phyloP scores from a whole-genome alignment of 2,797 vertebrate genomes.

The Pampus argenteus region DNA sequence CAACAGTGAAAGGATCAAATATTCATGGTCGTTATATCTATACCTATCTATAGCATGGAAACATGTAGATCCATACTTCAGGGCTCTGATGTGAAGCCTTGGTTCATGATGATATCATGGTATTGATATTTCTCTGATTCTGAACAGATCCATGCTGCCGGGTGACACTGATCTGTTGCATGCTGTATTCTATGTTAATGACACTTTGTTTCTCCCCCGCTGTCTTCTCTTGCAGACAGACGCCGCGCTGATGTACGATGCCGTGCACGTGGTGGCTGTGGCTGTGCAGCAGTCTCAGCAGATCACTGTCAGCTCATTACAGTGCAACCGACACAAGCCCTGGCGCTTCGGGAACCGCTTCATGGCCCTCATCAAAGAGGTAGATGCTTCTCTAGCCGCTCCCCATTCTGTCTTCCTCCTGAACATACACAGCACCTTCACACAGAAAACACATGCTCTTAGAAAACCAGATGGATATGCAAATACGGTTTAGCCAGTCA shows the following conservation, averaged over 20 bases:
- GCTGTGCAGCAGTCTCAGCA: constrained; percentile 98
- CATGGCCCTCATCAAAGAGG: constrained; percentile 98
- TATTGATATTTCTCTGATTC: constrained; percentile 38
- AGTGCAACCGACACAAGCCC: constrained; percentile 97
- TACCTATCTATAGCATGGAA: constrained; percentile 13
- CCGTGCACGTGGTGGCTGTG: constrained; percentile 97
- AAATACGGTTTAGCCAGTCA: constrained; percentile 36
- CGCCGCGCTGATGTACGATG: constrained; percentile 97
- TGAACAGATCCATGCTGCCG: constrained; percentile 10
- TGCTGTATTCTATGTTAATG: constrained; percentile 49
- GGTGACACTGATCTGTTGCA: constrained; percentile 3
- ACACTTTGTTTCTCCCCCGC: background rate
- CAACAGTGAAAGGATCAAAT: constrained; percentile 19
- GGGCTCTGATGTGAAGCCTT: constrained; percentile 9
- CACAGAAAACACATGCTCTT: constrained; percentile 32
- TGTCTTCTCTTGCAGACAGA: constrained; percentile 88
- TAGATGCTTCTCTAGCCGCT: constrained; percentile 67
- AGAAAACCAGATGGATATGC: constrained; percentile 45
- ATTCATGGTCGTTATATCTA: constrained; percentile 22
- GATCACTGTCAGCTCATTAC: constrained; percentile 97
- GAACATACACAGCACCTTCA: constrained; percentile 38
- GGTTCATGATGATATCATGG: constrained; percentile 26
- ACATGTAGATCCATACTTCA: background rate
- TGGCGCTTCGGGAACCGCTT: constrained; percentile 98
- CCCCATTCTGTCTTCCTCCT: constrained; percentile 15